phyloP scores from a whole-genome alignment of 2,888 invertebrate species.

The Loripinus fragilis region DNA sequence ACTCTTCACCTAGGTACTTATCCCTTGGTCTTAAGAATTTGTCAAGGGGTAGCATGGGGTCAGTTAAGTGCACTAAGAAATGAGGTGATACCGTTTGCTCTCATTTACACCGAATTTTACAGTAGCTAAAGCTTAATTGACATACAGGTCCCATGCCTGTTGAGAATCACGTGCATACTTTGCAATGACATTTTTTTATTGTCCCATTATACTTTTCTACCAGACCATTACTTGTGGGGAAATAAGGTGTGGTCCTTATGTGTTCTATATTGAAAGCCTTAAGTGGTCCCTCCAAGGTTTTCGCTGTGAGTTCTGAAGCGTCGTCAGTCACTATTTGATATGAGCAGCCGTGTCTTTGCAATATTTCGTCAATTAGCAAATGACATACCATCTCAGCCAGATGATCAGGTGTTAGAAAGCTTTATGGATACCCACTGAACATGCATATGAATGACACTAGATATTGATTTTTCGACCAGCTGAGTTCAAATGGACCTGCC shows the following conservation, averaged over 20 bases:
- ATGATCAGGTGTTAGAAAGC: conserved; percentile 4
- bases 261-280: not conserved
- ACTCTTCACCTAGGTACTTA: not conserved
- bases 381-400: not conserved
- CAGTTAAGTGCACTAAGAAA: not conserved
- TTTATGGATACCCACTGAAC: conserved; percentile 3
- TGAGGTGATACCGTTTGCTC: not conserved
- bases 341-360: not conserved
- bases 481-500: not conserved
- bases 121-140: not conserved
- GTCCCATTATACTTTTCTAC: not conserved
- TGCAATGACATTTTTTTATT: conserved; percentile 3
- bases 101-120: not conserved
- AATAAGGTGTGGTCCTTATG: not conserved
- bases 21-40: not conserved
- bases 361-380: not conserved
- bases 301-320: not conserved
- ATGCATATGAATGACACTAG: conserved; percentile 1
- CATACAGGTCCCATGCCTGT: not conserved
- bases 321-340: not conserved
- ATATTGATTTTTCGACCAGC: conserved; percentile 4
- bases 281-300: not conserved
- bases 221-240: not conserved
- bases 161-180: not conserved
- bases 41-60: not conserved